phyloP scores from a whole-genome alignment of 2,888 invertebrate genomes.

The Cetonia aurata region DNA sequence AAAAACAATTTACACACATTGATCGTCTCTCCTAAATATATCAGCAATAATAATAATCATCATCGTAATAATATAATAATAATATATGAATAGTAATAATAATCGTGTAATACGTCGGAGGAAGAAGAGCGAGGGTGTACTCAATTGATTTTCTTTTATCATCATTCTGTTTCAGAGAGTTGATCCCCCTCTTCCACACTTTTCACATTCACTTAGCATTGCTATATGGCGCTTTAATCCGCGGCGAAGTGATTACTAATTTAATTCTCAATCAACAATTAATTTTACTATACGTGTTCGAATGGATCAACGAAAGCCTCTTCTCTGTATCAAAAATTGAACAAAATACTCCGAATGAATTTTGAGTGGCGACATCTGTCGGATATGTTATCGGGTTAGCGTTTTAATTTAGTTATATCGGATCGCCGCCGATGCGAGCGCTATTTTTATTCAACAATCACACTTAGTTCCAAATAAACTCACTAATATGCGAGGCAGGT shows the following conservation, averaged over 20 bases:
- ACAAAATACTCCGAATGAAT: conserved; percentile 2
- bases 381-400: conserved; percentile 36
- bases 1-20: conserved; percentile 64
- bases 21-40: conserved; percentile 60
- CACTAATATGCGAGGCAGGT: conserved; percentile 82
- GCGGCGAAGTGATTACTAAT: conserved; percentile 29
- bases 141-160: conserved; percentile 43
- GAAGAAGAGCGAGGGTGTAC: conserved; percentile 58
- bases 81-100: conserved; percentile 69
- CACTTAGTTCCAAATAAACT: conserved; percentile 83
- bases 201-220: conserved; percentile 67
- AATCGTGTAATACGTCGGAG: conserved; percentile 68
- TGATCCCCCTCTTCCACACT: conserved; percentile 47
- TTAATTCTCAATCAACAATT: no score
- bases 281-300: no score
- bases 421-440: conserved; percentile 42
- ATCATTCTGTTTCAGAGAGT: conserved; percentile 34
- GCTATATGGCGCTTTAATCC: conserved; percentile 56
- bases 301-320: no score
- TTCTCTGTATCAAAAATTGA: no score
- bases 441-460: conserved; percentile 72
- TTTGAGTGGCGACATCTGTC: conserved; percentile 24
- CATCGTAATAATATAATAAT: conserved; percentile 56
- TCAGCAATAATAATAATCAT: conserved; percentile 56
- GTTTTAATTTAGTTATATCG: conserved; percentile 8